phyloP scores from a whole-genome alignment of 2,113 vertebrate genomes.

The Boulengeromyrus knoepffleri region DNA sequence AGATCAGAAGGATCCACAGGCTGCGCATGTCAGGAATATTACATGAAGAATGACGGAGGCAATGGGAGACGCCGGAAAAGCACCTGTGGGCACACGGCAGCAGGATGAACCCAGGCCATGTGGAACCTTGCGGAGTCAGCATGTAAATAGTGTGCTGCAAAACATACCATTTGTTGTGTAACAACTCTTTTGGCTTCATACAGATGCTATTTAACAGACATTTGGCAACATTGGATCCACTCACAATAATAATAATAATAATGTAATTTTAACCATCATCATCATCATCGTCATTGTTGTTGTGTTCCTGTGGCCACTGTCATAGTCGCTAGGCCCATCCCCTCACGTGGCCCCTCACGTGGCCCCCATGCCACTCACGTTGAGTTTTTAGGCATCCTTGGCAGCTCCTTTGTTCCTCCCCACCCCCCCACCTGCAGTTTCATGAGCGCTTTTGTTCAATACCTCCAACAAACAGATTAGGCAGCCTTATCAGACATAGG shows the following conservation, averaged over 20 bases:
- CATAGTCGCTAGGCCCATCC: background rate
- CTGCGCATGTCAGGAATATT: background rate
- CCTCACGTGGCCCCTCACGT: background rate
- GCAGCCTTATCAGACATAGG: slow-evolving; percentile 81
- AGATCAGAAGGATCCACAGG: background rate
- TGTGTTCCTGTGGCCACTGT: background rate
- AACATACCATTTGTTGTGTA: background rate
- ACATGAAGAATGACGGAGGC: background rate
- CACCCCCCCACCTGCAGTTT: slow-evolving; percentile 48
- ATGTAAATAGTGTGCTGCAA: background rate
- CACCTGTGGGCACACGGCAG: background rate
- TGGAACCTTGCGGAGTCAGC: background rate
- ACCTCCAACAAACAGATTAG: slow-evolving; percentile 95
- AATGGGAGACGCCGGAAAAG: background rate
- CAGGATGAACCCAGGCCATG: background rate
- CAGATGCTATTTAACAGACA: background rate
- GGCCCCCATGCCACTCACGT: slow-evolving; percentile 34
- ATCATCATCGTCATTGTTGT: background rate
- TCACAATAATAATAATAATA: background rate
- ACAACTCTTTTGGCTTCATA: background rate
- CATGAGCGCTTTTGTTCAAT: slow-evolving; percentile 83
- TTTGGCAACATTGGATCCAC: background rate
- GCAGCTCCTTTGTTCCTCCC: slow-evolving; percentile 45
- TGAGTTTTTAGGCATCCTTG: slow-evolving; percentile 50
- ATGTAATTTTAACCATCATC: background rate